Conservation (phyloP, 2,113 vertebrate species). For the Dissostichus mawsoni region DNA sequence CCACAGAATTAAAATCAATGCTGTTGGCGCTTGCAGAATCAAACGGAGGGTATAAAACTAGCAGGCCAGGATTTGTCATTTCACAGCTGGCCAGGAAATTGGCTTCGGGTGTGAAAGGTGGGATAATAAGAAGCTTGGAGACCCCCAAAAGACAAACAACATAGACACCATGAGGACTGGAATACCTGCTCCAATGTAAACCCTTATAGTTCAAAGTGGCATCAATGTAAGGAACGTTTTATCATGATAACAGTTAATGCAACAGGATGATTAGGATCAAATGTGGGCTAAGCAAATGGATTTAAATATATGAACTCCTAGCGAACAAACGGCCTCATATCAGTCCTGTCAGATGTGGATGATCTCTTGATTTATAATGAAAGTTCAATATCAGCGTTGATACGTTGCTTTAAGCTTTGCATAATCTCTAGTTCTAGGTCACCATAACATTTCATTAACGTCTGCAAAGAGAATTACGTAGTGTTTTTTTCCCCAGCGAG, state of each 20-base stretch:
- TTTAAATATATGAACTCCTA: not conserved
- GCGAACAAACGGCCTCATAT: slow-evolving; percentile 34
- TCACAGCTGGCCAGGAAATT: slow-evolving; percentile 29
- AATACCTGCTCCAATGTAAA: slow-evolving; percentile 23
- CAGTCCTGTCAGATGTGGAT: slow-evolving; percentile 25
- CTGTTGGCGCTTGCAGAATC: slow-evolving; percentile 27
- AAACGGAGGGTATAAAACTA: slow-evolving; percentile 18
- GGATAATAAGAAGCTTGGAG: slow-evolving; percentile 33
- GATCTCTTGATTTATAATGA: slow-evolving; percentile 17
- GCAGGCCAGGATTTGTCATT: slow-evolving; percentile 49
- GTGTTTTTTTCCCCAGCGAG: not conserved
- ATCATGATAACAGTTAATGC: not conserved
- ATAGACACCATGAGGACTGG: slow-evolving; percentile 1
- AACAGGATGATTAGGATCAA: slow-evolving; percentile 8
- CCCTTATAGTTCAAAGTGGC: slow-evolving; percentile 32
- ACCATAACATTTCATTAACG: slow-evolving; percentile 26
- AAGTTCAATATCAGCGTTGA: slow-evolving; percentile 34
- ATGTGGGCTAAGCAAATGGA: not conserved
- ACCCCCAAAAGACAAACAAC: slow-evolving; percentile 4
- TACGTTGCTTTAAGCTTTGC: not conserved
- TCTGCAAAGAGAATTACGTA: slow-evolving; percentile 20
- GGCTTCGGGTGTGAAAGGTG: slow-evolving; percentile 5
- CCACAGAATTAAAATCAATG: slow-evolving; percentile 40
- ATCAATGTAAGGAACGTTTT: slow-evolving; percentile 20
- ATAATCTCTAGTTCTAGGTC: slow-evolving; percentile 44